Percentiles rank a stretch among this genome's conserved stretches.
phyloP scores from a whole-genome alignment of 2,888 invertebrate genomes.

The Panzeria rudis region DNA sequence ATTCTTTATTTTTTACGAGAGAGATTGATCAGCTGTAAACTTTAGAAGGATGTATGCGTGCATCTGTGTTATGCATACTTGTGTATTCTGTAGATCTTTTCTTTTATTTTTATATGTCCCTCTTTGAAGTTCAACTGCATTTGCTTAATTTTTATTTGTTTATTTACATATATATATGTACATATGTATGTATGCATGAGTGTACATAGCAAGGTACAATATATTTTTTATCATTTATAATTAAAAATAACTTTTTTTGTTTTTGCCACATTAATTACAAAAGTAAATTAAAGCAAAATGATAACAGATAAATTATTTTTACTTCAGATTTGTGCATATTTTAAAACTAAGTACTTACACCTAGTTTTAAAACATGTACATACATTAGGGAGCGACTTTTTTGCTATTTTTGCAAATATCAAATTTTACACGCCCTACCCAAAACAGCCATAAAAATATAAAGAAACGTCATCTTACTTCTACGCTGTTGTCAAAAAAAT shows the following conservation, averaged over 20 bases:
- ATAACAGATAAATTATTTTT: not conserved
- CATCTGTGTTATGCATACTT: not conserved
- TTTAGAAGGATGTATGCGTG: not conserved
- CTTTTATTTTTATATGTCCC: too few relatives aligned
- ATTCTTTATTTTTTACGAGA: slow-evolving; percentile 6
- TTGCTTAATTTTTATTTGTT: not conserved
- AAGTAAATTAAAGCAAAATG: not conserved
- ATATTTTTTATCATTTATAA: not conserved
- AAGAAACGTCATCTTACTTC: too few relatives aligned
- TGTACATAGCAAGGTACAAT: not conserved
- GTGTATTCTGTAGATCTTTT: not conserved
- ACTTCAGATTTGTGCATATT: not conserved
- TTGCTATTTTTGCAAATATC: too few relatives aligned
- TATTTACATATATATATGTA: not conserved
- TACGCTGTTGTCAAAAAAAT: too few relatives aligned
- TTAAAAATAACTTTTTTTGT: slow-evolving; percentile 1
- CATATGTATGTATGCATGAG: not conserved
- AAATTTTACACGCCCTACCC: too few relatives aligned
- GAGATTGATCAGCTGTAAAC: slow-evolving; percentile 35
- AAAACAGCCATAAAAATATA: too few relatives aligned
- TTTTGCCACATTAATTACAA: not conserved
- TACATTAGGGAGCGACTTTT: too few relatives aligned
- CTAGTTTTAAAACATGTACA: too few relatives aligned
- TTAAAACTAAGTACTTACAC: not conserved
- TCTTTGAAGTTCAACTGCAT: slow-evolving; percentile 8